Percentiles rank a stretch among this genome's conserved stretches.
Conservation (phyloP, 2,113 vertebrate genomes). For the Crotalus horridus region DNA sequence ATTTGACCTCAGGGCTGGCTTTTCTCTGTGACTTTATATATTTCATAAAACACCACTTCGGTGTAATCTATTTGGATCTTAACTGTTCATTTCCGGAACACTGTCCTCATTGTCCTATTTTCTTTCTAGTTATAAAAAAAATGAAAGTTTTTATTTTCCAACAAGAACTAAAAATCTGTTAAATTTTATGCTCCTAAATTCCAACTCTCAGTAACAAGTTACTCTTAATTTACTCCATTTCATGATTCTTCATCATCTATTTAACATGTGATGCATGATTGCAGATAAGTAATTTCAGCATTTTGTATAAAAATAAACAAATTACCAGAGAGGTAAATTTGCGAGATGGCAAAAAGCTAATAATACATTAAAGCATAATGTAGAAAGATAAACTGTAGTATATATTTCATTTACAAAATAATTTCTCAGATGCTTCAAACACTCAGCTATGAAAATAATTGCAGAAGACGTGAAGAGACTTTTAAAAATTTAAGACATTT, state of each 20-base stretch:
- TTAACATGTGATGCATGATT: not conserved
- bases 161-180: not conserved
- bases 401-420: not conserved
- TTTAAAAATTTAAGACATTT: not conserved
- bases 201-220: not conserved
- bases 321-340: not conserved
- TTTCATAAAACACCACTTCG: not conserved
- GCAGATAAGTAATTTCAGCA: not conserved
- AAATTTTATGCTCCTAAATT: not conserved
- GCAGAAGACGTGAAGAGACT: not conserved
- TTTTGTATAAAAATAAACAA: not conserved
- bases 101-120: not conserved
- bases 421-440: not conserved
- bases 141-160: not conserved
- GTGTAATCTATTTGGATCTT: not conserved
- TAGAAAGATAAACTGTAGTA: not conserved
- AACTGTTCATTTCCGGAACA: not conserved
- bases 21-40: not conserved
- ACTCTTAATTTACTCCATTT: not conserved
- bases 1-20: not conserved
- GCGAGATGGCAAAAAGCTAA: not conserved
- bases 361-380: not conserved
- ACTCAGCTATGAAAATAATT: not conserved
- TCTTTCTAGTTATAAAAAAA: not conserved
- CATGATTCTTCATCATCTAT: not conserved